Evolutionary conservation across 1,140 invertebrate species (phyloP).

Genomic region (Andrena cerasifolii): DNA sequence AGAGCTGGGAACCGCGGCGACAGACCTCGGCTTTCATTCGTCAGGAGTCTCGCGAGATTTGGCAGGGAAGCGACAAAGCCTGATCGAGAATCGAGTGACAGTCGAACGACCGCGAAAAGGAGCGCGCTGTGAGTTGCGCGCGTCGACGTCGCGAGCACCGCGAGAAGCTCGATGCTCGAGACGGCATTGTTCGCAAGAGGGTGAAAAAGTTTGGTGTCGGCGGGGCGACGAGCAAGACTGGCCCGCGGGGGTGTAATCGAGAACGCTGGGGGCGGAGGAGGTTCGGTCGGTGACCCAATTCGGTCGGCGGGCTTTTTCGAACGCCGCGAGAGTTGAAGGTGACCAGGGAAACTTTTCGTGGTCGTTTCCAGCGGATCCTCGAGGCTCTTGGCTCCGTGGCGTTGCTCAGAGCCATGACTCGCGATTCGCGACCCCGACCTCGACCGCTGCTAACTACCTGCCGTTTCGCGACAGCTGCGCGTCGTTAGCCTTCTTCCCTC

Average conservation of each 20-base stretch:
- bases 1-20: too few relatives aligned
- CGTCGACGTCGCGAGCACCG: not conserved
- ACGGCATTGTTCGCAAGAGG: conserved; percentile 6
- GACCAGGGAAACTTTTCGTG: conserved; percentile 76
- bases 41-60: too few relatives aligned
- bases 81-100: too few relatives aligned
- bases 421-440: conserved; percentile 2
- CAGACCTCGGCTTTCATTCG: too few relatives aligned
- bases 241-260: conserved; percentile 10
- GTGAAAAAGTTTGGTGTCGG: conserved; percentile 14
- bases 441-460: conserved; percentile 36
- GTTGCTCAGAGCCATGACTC: not conserved
- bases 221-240: conserved; percentile 14
- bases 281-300: conserved; percentile 74
- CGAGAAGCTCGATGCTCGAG: not conserved
- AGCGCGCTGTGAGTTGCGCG: not conserved
- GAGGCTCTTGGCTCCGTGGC: conserved; percentile 5
- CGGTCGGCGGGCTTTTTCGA: conserved; percentile 69
- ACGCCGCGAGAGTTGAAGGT: conserved; percentile 77
- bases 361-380: conserved; percentile 57
- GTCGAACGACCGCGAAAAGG: not conserved
- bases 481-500: conserved; percentile 6
- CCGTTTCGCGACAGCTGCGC: conserved; percentile 38
- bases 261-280: conserved; percentile 12
- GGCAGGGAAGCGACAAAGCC: too few relatives aligned